Evolutionary conservation across 2,888 invertebrate species (phyloP), one percentile per base, ranked within the genome.

Genomic region (Drosophila nr. perissopoda): DNA sequence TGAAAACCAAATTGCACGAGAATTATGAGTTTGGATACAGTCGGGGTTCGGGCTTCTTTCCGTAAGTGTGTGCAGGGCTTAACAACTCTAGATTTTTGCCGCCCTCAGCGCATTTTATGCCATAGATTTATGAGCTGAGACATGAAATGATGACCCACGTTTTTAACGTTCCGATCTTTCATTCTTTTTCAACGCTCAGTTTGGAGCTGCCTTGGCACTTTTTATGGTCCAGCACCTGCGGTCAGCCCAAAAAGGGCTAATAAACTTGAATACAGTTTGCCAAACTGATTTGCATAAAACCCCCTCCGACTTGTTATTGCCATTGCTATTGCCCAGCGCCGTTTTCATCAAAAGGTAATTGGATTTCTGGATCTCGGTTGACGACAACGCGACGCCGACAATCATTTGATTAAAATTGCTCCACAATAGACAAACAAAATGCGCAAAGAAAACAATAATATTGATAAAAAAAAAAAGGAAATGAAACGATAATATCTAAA

Each of bases 201-300:
- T 81, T 36, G 21, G 13, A 73, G 90, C 88, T 86, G 89, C 49
- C 60, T 67, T 65, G 81, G 74, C 87, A 86, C 70, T 86, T 86
- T 85, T 86, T 90, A 86, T 86, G 88, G 79, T 82, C 76, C 88
- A 83, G 76, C 85, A 85, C 90, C 85, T 85, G 90, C 90, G 90
- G 88, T 79, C 82, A 81, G 74, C 56, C 73, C 56, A 68, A 76
- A 81, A 82, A 89, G 90, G 90, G 90, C 85, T 86, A 88, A 89
- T 86, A 86, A 86, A 86, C 83, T 72, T 74, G 69, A 70, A 79
- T 61, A 74, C 81, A 65, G 79, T 74, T 76, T 48, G 58, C 64
- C 75, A 52, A 62, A 62, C 82, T 89, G 88, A 88, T 89, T 90
- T 88, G 76, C 84, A 84, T 84, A 84, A 76, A 88, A 60, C 83